These are phyloP conservation scores for Ochropleura leucogaster DNA, from an alignment of 2,888 invertebrate genomes.

Conservation along the genomic window DNA sequence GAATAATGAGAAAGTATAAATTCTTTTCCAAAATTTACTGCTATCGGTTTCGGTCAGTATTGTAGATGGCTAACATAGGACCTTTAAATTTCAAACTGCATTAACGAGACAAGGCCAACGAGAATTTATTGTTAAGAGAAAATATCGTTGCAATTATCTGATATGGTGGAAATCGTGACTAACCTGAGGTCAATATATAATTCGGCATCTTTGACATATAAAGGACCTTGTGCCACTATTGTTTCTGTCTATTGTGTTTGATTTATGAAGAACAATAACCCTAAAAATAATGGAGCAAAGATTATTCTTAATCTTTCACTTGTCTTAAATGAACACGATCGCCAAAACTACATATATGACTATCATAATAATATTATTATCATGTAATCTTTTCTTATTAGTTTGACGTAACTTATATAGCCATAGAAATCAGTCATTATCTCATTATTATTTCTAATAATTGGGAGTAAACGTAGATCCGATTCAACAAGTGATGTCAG, in stretches of 20 bases:
- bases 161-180: conserved; percentile 85
- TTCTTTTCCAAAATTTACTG: conserved; percentile 51
- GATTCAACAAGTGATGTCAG: conserved; percentile 70
- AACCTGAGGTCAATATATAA: conserved; percentile 81
- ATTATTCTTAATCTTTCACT: conserved; percentile 21
- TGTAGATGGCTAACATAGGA: conserved; percentile 44
- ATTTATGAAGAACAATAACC: conserved; percentile 51
- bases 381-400: conserved; percentile 11
- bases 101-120: conserved; percentile 78
- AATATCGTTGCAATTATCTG: conserved; percentile 83
- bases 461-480: conserved; percentile 65
- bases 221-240: conserved; percentile 80
- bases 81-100: conserved; percentile 48
- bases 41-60: conserved; percentile 47
- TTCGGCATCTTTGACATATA: conserved; percentile 82
- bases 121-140: conserved; percentile 82
- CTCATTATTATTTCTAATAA: conserved; percentile 26
- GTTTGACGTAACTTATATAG: conserved; percentile 12
- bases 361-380: not conserved
- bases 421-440: conserved; percentile 20
- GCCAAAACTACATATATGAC: not conserved
- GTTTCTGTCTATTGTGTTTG: conserved; percentile 67
- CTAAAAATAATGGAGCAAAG: conserved; percentile 18
- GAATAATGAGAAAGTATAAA: conserved; percentile 73
- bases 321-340: conserved; percentile 1